These are phyloP conservation scores for Deilephila porcellus DNA, from an alignment of 2,888 invertebrate species.

Conservation along the genomic window DNA sequence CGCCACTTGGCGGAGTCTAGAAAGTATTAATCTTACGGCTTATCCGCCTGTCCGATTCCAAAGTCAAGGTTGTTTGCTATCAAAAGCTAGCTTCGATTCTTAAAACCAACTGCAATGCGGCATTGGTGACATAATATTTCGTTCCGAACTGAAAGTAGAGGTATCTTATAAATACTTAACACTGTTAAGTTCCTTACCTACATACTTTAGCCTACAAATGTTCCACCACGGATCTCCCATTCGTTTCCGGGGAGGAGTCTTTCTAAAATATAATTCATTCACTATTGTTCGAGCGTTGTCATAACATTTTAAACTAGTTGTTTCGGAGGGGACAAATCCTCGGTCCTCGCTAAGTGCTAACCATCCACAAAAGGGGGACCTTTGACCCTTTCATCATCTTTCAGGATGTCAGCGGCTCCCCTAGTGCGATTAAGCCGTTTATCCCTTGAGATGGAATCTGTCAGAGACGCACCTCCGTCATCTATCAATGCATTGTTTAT, in stretches of 20 bases:
- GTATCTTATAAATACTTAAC: background rate
- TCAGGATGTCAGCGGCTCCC: constrained; percentile 1
- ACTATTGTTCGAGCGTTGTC: too few relatives aligned
- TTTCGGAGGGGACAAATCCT: background rate
- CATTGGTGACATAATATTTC: background rate
- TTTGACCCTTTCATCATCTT: constrained; percentile 2
- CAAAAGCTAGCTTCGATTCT: constrained; percentile 3
- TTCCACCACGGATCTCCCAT: too few relatives aligned
- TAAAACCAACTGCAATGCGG: constrained; percentile 20
- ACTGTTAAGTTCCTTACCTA: background rate
- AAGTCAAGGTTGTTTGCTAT: constrained; percentile 17
- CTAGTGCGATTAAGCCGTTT: background rate
- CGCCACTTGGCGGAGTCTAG: background rate
- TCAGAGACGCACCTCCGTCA: background rate
- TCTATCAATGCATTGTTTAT: background rate
- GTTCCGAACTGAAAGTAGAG: background rate
- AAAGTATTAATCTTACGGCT: background rate
- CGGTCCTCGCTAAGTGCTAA: background rate
- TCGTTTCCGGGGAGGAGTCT: too few relatives aligned
- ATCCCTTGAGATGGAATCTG: background rate
- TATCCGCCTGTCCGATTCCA: background rate
- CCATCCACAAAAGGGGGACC: background rate
- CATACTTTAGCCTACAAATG: background rate
- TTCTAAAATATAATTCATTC: too few relatives aligned
- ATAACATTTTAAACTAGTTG: background rate